Evolutionary conservation across 2,113 vertebrate species (phyloP), one percentile per base, ranked within the genome.

Genomic region (Passer montanus): DNA sequence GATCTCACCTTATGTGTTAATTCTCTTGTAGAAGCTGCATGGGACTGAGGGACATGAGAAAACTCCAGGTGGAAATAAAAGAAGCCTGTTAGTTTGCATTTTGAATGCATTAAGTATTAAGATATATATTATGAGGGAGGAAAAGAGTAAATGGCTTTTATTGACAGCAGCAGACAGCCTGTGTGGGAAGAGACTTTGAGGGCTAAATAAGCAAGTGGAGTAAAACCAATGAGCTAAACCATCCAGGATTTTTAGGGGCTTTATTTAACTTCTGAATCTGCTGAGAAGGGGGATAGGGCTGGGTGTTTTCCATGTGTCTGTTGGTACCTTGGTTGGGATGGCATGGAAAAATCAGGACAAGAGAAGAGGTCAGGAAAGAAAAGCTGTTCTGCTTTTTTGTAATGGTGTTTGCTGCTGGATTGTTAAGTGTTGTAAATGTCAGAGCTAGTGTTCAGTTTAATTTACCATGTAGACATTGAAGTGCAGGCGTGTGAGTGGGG

Each of bases 141-240:
- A 56, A 58, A 62, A 46, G 53, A 80, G 16, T 95, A 92, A 92
- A 70, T 79, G 85, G 88, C 74, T 94, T 83, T 72, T 93, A 78
- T 43, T 77, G 86, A 78, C 7, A 28, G 6, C 68, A 95, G 76
- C 86, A 89, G 89, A 59, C 72, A 90, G 69, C 64, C 68, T 84
- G 50, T 74, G 82, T 89, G 73, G 83, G 89, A 84, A 64, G 58
- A 87, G 62, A 66, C 67, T 89, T 39, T 6, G 66, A 60, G 79
- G 79, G 18, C 53, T 88, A 46, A 69, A 50, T 58, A 76, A 84
- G 63, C 58, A 49, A 53, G 35, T 43, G 44, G 87, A 70, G 43
- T 92, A 55, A 94, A 93, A 95, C 8, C 47, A 69, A 7, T 8
- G 53, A 87, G 67, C 44, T 78, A 24, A 93, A 89, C 10, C 24